Conservation (phyloP, 2,797 vertebrate genomes). For the Antrozous pallidus region DNA sequence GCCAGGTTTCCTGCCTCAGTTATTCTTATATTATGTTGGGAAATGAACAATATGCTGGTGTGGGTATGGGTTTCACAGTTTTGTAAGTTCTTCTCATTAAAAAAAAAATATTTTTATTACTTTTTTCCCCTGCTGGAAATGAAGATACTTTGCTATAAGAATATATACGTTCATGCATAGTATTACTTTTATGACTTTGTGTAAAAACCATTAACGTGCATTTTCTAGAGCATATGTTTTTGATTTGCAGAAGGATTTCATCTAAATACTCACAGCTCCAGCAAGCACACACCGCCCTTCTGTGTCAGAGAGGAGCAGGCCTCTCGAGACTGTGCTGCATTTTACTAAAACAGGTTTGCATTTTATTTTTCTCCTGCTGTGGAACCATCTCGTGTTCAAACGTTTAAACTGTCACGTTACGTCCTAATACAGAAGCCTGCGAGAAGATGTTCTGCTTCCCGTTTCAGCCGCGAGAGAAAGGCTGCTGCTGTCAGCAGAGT, state of each 20-base stretch:
- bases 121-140: not conserved
- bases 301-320: not conserved
- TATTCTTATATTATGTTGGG: not conserved
- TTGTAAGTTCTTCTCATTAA: not conserved
- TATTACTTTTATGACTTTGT: not conserved
- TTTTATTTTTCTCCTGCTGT: slow-evolving; percentile 16
- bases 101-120: not conserved
- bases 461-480: not conserved
- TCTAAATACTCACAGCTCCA: not conserved
- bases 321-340: not conserved
- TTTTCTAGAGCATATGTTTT: slow-evolving; percentile 4
- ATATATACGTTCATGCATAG: not conserved
- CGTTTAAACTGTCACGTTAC: not conserved
- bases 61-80: not conserved
- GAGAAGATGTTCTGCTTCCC: not conserved
- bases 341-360: not conserved
- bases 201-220: slow-evolving; percentile 10
- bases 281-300: not conserved
- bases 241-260: not conserved
- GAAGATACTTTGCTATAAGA: not conserved
- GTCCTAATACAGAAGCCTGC: not conserved
- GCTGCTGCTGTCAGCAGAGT: not conserved
- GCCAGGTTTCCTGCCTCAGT: fast-evolving
- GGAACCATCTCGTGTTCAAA: not conserved
- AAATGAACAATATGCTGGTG: not conserved